These are phyloP conservation scores for Sceloporus undulatus DNA, from an alignment of 2,113 vertebrate species.

Conservation along the genomic window DNA sequence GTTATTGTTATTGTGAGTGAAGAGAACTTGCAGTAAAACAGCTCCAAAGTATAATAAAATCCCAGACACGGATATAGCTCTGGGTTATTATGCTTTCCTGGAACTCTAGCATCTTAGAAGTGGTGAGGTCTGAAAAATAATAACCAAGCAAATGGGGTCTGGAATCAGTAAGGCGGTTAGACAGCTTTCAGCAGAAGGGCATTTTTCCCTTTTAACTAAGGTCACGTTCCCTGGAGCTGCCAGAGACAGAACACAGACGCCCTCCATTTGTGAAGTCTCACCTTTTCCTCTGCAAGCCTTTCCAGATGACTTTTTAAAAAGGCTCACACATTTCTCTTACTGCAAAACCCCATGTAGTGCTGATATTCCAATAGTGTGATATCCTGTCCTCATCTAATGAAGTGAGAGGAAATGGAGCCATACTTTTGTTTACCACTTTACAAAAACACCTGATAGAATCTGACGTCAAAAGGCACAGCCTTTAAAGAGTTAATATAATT, in stretches of 20 bases:
- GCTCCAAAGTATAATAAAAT: conserved; percentile 54
- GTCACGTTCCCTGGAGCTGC: conserved; percentile 59
- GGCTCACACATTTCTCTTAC: conserved; percentile 1
- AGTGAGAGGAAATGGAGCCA: too few species aligned
- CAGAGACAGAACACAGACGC: conserved; percentile 53
- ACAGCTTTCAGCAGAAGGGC: conserved; percentile 51
- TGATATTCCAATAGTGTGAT: not conserved
- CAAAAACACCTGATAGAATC: not conserved
- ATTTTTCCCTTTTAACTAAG: conserved; percentile 48
- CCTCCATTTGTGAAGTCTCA: not conserved
- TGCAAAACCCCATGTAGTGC: not conserved
- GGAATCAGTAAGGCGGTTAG: conserved; percentile 66
- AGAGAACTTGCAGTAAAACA: conserved; percentile 53
- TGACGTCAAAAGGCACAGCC: not conserved
- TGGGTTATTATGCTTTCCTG: conserved; percentile 52
- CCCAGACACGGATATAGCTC: conserved; percentile 58
- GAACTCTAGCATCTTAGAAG: conserved; percentile 25
- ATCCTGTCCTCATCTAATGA: not conserved
- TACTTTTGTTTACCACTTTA: not conserved
- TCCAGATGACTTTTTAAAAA: conserved; percentile 27
- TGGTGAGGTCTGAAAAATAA: conserved; percentile 53
- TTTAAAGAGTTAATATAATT: not conserved
- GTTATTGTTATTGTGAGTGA: not conserved
- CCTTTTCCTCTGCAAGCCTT: conserved; percentile 13
- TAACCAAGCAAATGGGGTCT: conserved; percentile 48